Evolutionary conservation across 2,113 vertebrate genomes (phyloP), one percentile per base, ranked within the genome.

Genomic region (Sebastes fasciatus): DNA sequence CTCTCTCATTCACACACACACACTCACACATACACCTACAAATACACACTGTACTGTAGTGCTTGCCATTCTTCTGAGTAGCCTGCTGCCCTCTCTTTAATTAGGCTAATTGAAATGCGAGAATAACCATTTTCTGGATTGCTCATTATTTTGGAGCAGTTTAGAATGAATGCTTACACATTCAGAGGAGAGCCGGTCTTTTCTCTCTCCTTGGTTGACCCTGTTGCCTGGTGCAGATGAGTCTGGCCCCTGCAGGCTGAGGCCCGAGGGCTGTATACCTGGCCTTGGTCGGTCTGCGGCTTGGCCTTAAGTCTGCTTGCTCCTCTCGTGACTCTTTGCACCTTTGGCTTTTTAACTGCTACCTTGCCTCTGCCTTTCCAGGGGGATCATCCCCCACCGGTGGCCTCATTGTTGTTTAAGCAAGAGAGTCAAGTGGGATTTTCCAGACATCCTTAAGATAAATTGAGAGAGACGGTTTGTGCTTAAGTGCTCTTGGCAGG

Each of bases 41-140:
- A 55, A 86, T 16, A 74, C 75, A 87, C 79, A 80, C 73, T 34
- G 40, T 58, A 13, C 43, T 34, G 63, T 62, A 58, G 60, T 46
- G 74, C 80, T 81, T 78, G 77, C 70, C 82, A 77, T 83, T 88
- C 82, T 83, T 80, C 81, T 19, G 70, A 77, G 77, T 83, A 74
- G 82, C 80, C 81, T 23, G 83, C 86, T 91, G 89, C 86, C 87
- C 87, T 78, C 83, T 67, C 87, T 93, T 93, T 94, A 95, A 95
- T 95, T 92, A 93, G 93, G 89, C 91, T 94, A 95, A 96, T 95
- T 94, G 94, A 93, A 91, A 93, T 84, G 88, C 73, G 80, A 91
- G 90, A 92, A 91, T 91, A 93, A 91, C 91, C 88, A 89, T 95
- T 93, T 93, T 86, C 92, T 62, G 92, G 90, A 95, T 94, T 94